Percentiles rank a stretch among this genome's conserved stretches.
Conservation (phyloP, 2,113 vertebrate species). For the Oceanites oceanicus region DNA sequence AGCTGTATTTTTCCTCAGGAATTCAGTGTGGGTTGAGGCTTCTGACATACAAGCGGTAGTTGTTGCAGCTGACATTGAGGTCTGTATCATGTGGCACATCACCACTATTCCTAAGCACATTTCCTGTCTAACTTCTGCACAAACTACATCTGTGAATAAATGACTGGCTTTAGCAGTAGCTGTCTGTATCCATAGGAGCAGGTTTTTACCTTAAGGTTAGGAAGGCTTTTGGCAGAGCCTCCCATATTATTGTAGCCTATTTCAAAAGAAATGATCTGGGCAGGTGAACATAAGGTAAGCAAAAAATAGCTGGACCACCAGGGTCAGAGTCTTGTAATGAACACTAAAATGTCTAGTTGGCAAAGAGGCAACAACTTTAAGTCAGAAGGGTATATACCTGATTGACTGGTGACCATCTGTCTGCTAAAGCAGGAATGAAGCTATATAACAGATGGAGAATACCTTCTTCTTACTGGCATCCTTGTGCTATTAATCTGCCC, state of each 20-base stretch:
- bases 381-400: no score
- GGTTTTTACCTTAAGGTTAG: not conserved
- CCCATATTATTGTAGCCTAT: not conserved
- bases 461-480: not conserved
- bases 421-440: not conserved
- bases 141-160: not conserved
- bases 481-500: not conserved
- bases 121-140: not conserved
- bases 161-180: not conserved
- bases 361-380: not conserved
- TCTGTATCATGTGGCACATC: not conserved
- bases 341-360: not conserved
- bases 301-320: not conserved
- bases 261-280: not conserved
- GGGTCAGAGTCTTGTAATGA: not conserved
- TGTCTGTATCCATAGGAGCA: not conserved
- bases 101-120: not conserved
- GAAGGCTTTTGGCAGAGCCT: not conserved
- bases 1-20: not conserved
- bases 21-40: not conserved
- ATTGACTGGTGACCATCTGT: not conserved
- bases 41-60: no score
- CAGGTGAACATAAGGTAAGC: not conserved
- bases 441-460: not conserved
- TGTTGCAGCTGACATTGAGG: not conserved